Conservation (phyloP, 1,140 invertebrate genomes). For the Bombus pascuorum region DNA sequence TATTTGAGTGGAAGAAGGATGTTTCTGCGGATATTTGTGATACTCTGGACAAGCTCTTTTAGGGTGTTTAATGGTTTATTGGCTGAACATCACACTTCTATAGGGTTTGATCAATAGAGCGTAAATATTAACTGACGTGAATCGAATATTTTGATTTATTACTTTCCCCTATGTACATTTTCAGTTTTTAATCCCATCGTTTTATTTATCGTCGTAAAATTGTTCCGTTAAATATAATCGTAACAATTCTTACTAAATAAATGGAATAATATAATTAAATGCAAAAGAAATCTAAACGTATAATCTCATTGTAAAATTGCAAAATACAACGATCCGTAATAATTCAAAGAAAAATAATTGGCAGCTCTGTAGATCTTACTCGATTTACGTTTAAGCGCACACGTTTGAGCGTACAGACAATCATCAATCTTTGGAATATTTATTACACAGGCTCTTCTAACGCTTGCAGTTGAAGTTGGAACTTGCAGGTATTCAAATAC, state of each 20-base stretch:
- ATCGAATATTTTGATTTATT: background rate
- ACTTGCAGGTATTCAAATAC: conserved; percentile 2
- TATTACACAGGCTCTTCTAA: background rate
- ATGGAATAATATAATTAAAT: too few species aligned
- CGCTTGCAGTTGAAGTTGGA: background rate
- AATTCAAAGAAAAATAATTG: background rate
- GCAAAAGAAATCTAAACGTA: too few species aligned
- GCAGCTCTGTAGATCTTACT: fast-evolving
- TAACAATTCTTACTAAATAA: background rate
- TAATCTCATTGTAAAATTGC: background rate
- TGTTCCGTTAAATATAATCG: background rate
- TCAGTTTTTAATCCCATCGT: background rate
- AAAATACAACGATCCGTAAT: background rate
- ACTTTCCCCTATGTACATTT: too few species aligned
- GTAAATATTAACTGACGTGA: background rate
- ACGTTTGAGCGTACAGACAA: too few species aligned
- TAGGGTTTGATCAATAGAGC: background rate
- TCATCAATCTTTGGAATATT: background rate
- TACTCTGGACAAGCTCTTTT: background rate
- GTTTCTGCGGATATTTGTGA: background rate
- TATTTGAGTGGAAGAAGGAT: background rate
- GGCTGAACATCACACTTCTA: background rate
- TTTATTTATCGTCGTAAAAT: background rate
- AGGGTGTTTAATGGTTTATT: background rate
- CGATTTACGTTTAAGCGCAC: background rate